These are phyloP conservation scores for Eilema griseolum DNA, from an alignment of 2,888 invertebrate genomes.

Conservation along the genomic window DNA sequence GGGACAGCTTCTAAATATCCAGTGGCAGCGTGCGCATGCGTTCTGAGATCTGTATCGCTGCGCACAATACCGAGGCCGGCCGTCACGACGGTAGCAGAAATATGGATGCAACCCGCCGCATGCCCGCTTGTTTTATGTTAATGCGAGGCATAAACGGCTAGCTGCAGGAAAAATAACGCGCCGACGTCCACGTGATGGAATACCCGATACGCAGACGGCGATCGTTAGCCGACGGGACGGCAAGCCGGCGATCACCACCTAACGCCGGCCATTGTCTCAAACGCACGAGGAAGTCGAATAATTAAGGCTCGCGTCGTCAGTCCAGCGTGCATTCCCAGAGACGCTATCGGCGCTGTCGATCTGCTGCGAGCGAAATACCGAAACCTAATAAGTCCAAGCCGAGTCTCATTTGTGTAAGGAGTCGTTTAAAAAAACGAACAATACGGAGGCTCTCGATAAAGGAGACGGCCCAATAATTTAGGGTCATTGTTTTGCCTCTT, in stretches of 20 bases:
- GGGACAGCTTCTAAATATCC: constrained; percentile 85
- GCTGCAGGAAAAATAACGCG: constrained; percentile 72
- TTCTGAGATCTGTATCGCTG: constrained; percentile 82
- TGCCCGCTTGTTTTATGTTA: constrained; percentile 85
- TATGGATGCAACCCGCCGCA: constrained; percentile 78
- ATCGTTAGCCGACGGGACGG: constrained; percentile 52
- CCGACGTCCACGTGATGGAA: constrained; percentile 72
- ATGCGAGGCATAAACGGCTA: constrained; percentile 74
- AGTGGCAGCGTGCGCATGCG: constrained; percentile 78
- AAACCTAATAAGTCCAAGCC: constrained; percentile 83
- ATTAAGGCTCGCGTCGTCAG: constrained; percentile 67
- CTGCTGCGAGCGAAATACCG: constrained; percentile 79
- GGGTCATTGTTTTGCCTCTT: constrained; percentile 84
- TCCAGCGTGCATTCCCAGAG: constrained; percentile 55
- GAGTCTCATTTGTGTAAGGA: constrained; percentile 85
- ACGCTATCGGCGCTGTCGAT: constrained; percentile 80
- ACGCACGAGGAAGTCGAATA: constrained; percentile 74
- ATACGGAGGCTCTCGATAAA: constrained; percentile 77
- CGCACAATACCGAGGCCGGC: constrained; percentile 80
- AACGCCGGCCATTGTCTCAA: constrained; percentile 72
- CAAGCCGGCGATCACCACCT: constrained; percentile 61
- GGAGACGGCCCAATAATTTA: constrained; percentile 84
- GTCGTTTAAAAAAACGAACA: constrained; percentile 77
- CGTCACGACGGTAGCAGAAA: constrained; percentile 84
- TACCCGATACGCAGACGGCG: constrained; percentile 68